Conservation (phyloP, 2,797 vertebrate species). For the Darevskia mixta region DNA sequence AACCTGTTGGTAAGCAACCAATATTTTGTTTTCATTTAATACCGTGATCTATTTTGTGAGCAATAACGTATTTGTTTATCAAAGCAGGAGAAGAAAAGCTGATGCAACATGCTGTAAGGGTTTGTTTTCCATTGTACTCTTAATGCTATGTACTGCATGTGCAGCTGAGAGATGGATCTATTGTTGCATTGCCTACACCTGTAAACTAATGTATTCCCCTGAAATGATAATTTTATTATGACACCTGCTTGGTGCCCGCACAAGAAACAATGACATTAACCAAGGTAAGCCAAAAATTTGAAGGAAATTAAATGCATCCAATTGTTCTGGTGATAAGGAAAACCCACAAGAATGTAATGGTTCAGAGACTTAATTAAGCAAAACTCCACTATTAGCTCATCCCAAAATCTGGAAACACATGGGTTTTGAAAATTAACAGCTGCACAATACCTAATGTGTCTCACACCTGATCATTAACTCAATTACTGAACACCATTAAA, state of each 20-base stretch:
- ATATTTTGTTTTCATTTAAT: slow-evolving; percentile 21
- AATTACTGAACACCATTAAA: slow-evolving; percentile 59
- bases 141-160: not conserved
- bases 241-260: slow-evolving; percentile 54
- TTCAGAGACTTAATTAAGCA: slow-evolving; percentile 67
- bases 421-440: slow-evolving; percentile 67
- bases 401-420: slow-evolving; percentile 60
- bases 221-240: slow-evolving; percentile 55
- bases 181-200: slow-evolving; percentile 59
- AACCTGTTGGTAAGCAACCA: slow-evolving; percentile 28
- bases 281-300: slow-evolving; percentile 21
- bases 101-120: slow-evolving; percentile 74
- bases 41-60: slow-evolving; percentile 36
- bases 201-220: slow-evolving; percentile 60
- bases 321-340: slow-evolving; percentile 46
- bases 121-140: slow-evolving; percentile 56
- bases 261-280: slow-evolving; percentile 39
- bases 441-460: slow-evolving; percentile 64
- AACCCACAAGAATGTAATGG: slow-evolving; percentile 59
- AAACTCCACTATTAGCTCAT: slow-evolving; percentile 53
- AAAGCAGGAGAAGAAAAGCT: slow-evolving; percentile 52
- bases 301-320: slow-evolving; percentile 53
- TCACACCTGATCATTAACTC: slow-evolving; percentile 73
- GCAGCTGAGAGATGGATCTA: slow-evolving; percentile 50
- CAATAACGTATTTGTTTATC: slow-evolving; percentile 70